These are phyloP conservation scores for Agrotis puta DNA, from an alignment of 2,888 invertebrate species.

Conservation along the genomic window DNA sequence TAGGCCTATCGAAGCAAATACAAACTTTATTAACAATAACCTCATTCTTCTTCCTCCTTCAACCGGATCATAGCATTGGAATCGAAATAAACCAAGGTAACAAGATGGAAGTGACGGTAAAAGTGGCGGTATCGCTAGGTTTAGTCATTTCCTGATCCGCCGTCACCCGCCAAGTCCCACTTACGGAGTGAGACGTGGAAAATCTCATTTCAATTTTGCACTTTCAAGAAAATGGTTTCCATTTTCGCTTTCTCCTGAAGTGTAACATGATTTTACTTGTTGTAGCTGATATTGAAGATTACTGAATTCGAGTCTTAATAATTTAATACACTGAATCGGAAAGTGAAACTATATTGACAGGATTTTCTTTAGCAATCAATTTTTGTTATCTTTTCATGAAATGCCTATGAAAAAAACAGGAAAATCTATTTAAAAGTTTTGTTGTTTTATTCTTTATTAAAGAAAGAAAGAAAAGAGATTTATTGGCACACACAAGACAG, in stretches of 20 bases:
- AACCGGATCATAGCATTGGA: background rate
- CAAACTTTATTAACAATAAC: background rate
- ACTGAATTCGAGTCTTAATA: too few species aligned
- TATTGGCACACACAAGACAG: too few species aligned
- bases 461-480: too few species aligned
- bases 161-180: background rate
- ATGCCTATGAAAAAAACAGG: too few species aligned
- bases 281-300: background rate
- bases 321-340: too few species aligned
- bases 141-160: slow-evolving; percentile 33
- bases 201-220: slow-evolving; percentile 26
- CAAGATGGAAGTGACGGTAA: background rate
- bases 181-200: background rate
- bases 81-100: slow-evolving; percentile 11
- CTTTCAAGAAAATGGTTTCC: background rate
- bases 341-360: too few species aligned
- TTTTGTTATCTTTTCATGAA: too few species aligned
- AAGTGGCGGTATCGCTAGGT: slow-evolving; percentile 19
- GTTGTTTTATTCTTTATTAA: too few species aligned
- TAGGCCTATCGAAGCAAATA: background rate
- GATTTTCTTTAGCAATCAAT: too few species aligned
- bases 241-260: background rate
- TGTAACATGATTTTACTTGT: background rate
- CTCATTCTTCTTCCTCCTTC: background rate
- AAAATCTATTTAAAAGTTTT: too few species aligned